These are phyloP conservation scores for Epinephelus malabaricus DNA, from an alignment of 2,797 vertebrate genomes.

Conservation along the genomic window DNA sequence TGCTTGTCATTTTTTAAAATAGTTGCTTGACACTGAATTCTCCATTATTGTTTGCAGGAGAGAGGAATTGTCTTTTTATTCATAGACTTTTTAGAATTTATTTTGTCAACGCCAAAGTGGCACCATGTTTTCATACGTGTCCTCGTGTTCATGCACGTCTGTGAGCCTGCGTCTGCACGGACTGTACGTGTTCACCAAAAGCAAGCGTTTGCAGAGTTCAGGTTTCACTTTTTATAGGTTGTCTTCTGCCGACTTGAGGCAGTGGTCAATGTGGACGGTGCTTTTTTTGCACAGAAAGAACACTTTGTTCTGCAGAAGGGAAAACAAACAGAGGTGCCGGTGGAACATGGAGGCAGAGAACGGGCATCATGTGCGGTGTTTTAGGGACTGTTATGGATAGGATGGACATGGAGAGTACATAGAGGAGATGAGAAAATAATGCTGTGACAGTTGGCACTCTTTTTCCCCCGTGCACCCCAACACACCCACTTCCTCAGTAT, in stretches of 20 bases:
- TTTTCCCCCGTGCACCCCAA: constrained; percentile 72
- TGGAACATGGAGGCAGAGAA: constrained; percentile 51
- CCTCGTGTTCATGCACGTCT: constrained; percentile 10
- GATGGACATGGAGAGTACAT: constrained; percentile 40
- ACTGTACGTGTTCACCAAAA: constrained; percentile 26
- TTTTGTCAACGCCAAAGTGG: constrained; percentile 12
- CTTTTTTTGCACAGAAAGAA: constrained; percentile 68
- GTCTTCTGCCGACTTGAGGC: constrained; percentile 64
- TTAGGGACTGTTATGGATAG: constrained; percentile 35
- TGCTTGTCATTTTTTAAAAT: constrained; percentile 58
- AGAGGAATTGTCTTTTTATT: constrained; percentile 3
- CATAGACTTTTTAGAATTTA: background rate
- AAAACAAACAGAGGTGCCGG: constrained; percentile 63
- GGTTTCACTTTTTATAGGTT: constrained; percentile 69
- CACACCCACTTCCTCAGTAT: constrained; percentile 70
- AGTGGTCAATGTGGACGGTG: constrained; percentile 69
- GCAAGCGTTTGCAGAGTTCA: constrained; percentile 58
- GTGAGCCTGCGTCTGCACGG: constrained; percentile 18
- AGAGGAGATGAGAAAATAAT: constrained; percentile 76
- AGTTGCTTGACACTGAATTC: constrained; percentile 41
- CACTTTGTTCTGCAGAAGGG: constrained; percentile 74
- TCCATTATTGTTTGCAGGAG: constrained; percentile 15
- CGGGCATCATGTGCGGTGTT: constrained; percentile 53
- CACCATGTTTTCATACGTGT: background rate
- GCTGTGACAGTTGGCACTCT: constrained; percentile 78